Evolutionary conservation across 2,797 vertebrate species (phyloP).

Genomic region (Distichodus sexfasciatus): DNA sequence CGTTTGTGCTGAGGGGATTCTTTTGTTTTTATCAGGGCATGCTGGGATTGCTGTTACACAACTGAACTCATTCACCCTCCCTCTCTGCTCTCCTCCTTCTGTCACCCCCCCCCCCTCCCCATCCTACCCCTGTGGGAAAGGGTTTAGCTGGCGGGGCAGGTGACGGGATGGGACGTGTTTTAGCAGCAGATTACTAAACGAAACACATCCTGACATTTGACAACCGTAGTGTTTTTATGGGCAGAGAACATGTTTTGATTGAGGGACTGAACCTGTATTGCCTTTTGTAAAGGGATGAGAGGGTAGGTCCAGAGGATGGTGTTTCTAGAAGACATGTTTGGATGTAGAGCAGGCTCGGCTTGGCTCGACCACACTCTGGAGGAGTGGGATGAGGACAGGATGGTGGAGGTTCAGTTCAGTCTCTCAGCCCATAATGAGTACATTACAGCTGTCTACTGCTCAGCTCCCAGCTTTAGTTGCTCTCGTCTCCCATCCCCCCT

Average conservation of each 20-base stretch:
- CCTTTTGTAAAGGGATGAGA: too few species aligned
- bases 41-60: slow-evolving; percentile 46
- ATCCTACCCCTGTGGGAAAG: neutral
- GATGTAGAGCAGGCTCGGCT: neutral
- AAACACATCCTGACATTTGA: too few species aligned
- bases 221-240: too few species aligned
- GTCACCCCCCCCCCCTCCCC: neutral
- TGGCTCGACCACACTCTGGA: too few species aligned
- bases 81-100: neutral
- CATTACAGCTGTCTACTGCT: slow-evolving; percentile 39
- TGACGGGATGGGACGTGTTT: too few species aligned
- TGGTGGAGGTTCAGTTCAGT: neutral
- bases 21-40: slow-evolving; percentile 42
- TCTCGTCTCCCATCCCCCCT: slow-evolving; percentile 39
- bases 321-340: slow-evolving; percentile 1
- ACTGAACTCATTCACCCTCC: slow-evolving; percentile 26
- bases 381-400: neutral
- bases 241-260: too few species aligned
- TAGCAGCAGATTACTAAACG: too few species aligned
- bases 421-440: slow-evolving; percentile 32
- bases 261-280: too few species aligned
- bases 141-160: slow-evolving; percentile 16
- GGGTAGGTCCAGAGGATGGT: too few species aligned
- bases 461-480: too few species aligned
- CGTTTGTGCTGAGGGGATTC: slow-evolving; percentile 9